Base-by-base conservation (phyloP, 2,888 invertebrate species). In the Drosophila multiciliata region DNA sequence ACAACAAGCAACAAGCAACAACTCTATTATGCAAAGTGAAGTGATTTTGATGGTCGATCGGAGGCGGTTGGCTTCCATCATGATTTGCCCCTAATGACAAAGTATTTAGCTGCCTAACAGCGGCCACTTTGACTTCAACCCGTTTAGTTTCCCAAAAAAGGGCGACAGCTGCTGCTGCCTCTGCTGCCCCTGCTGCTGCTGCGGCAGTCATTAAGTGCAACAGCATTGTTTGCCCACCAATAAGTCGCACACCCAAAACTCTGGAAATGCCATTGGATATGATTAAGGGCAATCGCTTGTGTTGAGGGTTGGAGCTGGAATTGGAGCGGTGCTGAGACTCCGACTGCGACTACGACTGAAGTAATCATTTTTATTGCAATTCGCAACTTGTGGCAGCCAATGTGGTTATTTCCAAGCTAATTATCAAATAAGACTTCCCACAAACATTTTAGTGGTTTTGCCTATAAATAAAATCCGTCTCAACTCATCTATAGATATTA, bases 41-140 rank as follows among this genome's bases (percentile, higher is more conserved):
- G 64, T 64, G 66, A 63, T 61, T 78, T 70, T 42, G 78, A 66
- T 80, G 76, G 35, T 49, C 57, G 66, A 59, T 70, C n/a, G 64
- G 61, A 50, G 64, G 72, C 66, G 80, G 54, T 57, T 61, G 66
- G 29, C 78, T 72, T 60, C 77, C 73, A 77, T 86, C 88, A 83
- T 83, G 87, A 88, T 83, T 82, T 77, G 65, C 66, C 62, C 71
- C 86, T 83, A 88, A 88, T 83, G 81, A 88, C 81, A 77, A 73
- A 81, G 63, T 77, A 73, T 77, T 80, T 75, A 82, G 59, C 66
- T 58, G 82, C 61, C 49, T 52, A 70, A 61, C 55, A 49, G 48
- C 54, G 23, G 33, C 60, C 54, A 49, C 55, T 52, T 64, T 58
- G 45, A 42, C 59, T 52, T 33, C 40, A 58, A 36, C 61, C 40